Evolutionary conservation across 1,140 invertebrate genomes (phyloP), one percentile per base, ranked within the genome.

Genomic region (Hyles euphorbiae): DNA sequence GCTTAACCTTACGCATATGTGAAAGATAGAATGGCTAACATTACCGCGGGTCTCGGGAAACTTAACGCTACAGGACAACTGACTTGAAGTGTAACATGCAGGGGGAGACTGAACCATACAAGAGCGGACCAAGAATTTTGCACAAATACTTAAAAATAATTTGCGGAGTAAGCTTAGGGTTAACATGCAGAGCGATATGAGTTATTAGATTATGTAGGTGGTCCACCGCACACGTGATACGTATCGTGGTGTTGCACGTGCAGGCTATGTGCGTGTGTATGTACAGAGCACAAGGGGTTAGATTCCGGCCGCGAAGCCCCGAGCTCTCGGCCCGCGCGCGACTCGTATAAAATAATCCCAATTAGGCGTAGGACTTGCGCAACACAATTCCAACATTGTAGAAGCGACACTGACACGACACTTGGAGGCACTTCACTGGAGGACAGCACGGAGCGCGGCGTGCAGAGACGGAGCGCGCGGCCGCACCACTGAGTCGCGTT

Each of bases 371-470:
- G 71, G 78, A 74, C 77, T 86, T 86, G 83, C 81, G 83, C 79
- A 84, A 83, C 80, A 82, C 77, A 75, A 74, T 75, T 77, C 68
- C 72, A 74, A 78, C 72, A 76, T 84, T 86, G 81, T 86, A 84
- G 75, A 86, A 84, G 80, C 83, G 81, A 79, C 83, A 87, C 84
- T 80, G 72, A 74, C 81, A 84, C 83, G 77, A 79, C 82, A 88
- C 81, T 81, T 63, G 62, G 56, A 68, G 74, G 70, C 84, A 87
- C 84, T 83, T 75, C 80, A 83, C 83, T 79, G 76, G 67, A 70
- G 74, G 58, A 57, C 68, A 5, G 36, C 36, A 40, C 8, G 36
- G 36, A 40, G 68, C 72, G 74, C 63, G 63, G 72, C 83, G 85
- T 88, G 83, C 61, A 79, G 72, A 76, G 74, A 67, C 78, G 81